These are phyloP conservation scores for Sebastes reedi DNA, from an alignment of 2,797 vertebrate species.

Conservation along the genomic window DNA sequence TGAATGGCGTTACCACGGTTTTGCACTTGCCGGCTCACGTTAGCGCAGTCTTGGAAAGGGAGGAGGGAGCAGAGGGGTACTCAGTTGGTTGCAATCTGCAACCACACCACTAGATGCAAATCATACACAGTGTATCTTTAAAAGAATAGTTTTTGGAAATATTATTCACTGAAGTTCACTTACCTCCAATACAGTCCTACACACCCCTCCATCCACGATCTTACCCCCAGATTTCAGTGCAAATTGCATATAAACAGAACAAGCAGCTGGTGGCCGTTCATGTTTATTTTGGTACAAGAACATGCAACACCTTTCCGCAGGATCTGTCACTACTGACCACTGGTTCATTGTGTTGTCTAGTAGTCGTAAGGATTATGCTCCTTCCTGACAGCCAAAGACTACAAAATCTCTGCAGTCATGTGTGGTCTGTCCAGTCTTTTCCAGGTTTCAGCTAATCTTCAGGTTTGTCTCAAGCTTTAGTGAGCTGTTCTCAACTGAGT, in stretches of 20 bases:
- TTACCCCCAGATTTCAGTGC: not conserved
- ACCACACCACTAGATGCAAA: too few relatives aligned
- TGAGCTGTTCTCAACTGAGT: not conserved
- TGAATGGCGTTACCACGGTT: too few relatives aligned
- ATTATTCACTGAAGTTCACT: not conserved
- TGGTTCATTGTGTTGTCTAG: not conserved
- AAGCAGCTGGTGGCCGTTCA: not conserved
- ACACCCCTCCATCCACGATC: not conserved
- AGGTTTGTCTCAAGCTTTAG: not conserved
- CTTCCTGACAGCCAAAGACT: not conserved
- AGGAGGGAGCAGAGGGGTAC: fast-evolving
- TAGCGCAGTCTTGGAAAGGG: too few relatives aligned
- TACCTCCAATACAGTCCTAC: not conserved
- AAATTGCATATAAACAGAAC: not conserved
- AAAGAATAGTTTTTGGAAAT: not conserved
- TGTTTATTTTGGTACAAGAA: not conserved
- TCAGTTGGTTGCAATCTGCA: too few relatives aligned
- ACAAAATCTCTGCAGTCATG: not conserved
- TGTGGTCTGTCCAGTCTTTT: not conserved
- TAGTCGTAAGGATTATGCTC: not conserved
- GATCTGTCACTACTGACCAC: not conserved
- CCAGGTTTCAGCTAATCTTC: not conserved
- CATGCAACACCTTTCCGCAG: not conserved
- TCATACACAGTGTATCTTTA: not conserved
- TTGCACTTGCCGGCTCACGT: too few relatives aligned